A percentile compares a stretch with the other conserved stretches of the same genome.
Evolutionary conservation across 1,140 invertebrate genomes (phyloP).

Genomic region (Argopecten irradians): DNA sequence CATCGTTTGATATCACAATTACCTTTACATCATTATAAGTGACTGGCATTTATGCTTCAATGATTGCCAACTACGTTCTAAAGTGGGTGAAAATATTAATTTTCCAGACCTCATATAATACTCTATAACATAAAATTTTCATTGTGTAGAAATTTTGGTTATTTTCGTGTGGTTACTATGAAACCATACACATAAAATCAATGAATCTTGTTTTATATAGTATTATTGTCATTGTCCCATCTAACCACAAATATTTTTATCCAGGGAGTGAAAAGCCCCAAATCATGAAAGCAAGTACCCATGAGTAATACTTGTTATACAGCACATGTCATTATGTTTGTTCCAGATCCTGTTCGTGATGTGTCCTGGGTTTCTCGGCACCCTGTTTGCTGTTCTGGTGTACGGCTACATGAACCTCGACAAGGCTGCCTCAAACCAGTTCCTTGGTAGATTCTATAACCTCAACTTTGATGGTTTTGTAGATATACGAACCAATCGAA

Average conservation of each 20-base stretch:
- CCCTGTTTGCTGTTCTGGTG: conserved; percentile 65
- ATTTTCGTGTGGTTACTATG: too few species aligned
- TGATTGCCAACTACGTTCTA: too few species aligned
- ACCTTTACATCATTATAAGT: too few species aligned
- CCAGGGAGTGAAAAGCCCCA: neutral
- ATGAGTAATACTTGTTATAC: neutral
- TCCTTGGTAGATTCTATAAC: conserved; percentile 54
- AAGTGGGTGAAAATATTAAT: too few species aligned
- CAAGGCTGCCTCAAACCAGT: conserved; percentile 52
- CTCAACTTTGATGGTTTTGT: conserved; percentile 48
- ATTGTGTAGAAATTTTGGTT: too few species aligned
- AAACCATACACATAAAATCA: neutral
- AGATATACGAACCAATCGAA: conserved; percentile 6
- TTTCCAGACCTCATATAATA: too few species aligned
- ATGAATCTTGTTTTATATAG: neutral
- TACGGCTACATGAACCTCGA: conserved; percentile 66
- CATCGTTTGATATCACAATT: too few species aligned
- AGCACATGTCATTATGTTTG: neutral
- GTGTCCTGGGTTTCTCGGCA: conserved; percentile 62
- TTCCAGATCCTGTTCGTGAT: conserved; percentile 69
- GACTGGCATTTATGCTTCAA: too few species aligned
- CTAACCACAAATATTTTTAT: neutral
- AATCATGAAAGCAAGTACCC: neutral
- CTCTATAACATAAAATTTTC: too few species aligned
- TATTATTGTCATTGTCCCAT: neutral